A percentile compares a stretch with the other conserved stretches of the same genome.
Evolutionary conservation across 1,140 invertebrate species (phyloP).

Genomic region (Pogonus chalceus): DNA sequence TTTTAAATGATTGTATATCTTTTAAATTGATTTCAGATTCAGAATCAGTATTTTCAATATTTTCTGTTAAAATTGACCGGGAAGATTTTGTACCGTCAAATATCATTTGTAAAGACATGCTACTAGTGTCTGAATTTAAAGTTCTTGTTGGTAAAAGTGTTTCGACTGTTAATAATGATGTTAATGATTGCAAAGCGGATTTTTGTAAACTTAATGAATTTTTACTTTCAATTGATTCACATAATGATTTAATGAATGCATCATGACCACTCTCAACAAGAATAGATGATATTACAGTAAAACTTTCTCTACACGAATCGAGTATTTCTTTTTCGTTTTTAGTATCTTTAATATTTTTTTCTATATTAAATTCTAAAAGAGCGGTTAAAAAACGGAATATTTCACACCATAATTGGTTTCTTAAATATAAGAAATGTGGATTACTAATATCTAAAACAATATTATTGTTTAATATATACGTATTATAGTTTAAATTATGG

Average conservation of each 20-base stretch:
- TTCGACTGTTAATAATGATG: slow-evolving; percentile 23
- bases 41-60: not conserved
- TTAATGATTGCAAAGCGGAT: slow-evolving; percentile 24
- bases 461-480: slow-evolving; percentile 14
- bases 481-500: slow-evolving; percentile 9
- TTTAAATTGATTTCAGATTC: too few relatives aligned
- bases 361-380: slow-evolving; percentile 23
- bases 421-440: slow-evolving; percentile 31
- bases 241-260: slow-evolving; percentile 32
- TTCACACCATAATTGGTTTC: slow-evolving; percentile 37
- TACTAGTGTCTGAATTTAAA: too few relatives aligned
- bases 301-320: slow-evolving; percentile 21
- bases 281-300: slow-evolving; percentile 31
- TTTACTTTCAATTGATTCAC: slow-evolving; percentile 29
- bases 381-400: slow-evolving; percentile 38
- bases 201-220: slow-evolving; percentile 26
- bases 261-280: slow-evolving; percentile 30
- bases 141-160: not conserved
- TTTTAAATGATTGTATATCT: too few relatives aligned
- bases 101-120: slow-evolving; percentile 21
- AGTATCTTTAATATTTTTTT: slow-evolving; percentile 11
- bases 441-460: slow-evolving; percentile 30
- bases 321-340: too few relatives aligned
- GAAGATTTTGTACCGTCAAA: slow-evolving; percentile 12
- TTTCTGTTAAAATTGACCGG: slow-evolving; percentile 7